phyloP scores from a whole-genome alignment of 1,140 invertebrate species.

The Phthorimaea operculella region DNA sequence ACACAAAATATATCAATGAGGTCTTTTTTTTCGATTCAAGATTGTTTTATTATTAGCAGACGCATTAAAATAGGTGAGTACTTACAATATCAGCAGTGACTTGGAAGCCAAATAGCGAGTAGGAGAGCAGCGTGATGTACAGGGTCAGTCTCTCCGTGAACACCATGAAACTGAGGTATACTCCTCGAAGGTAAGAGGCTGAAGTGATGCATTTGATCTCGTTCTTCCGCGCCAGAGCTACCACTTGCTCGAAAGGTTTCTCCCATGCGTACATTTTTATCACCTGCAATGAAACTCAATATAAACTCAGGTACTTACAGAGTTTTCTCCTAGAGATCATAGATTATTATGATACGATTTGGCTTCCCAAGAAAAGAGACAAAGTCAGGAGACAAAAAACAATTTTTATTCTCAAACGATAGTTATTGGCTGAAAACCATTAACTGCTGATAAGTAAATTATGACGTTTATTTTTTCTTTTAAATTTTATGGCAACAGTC shows the following conservation, averaged over 20 bases:
- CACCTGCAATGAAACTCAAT: conserved; percentile 65
- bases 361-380: too few relatives aligned
- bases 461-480: too few relatives aligned
- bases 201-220: conserved; percentile 77
- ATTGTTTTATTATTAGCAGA: too few relatives aligned
- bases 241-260: conserved; percentile 75
- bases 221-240: conserved; percentile 55
- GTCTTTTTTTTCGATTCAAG: too few relatives aligned
- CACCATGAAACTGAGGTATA: conserved; percentile 77
- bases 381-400: too few relatives aligned
- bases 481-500: too few relatives aligned
- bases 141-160: conserved; percentile 79
- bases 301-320: background rate
- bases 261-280: conserved; percentile 96
- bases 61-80: conserved; percentile 8
- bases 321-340: too few relatives aligned
- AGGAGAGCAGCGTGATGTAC: conserved; percentile 78
- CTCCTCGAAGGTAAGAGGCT: conserved; percentile 76
- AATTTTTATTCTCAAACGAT: too few relatives aligned
- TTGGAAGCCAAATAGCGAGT: conserved; percentile 72
- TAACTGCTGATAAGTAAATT: too few relatives aligned
- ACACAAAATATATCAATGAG: too few relatives aligned
- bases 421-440: too few relatives aligned
- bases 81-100: conserved; percentile 76
- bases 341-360: too few relatives aligned